Evolutionary conservation across 2,797 vertebrate species (phyloP), one percentile per base, ranked within the genome.

Genomic region (Carapus acus): DNA sequence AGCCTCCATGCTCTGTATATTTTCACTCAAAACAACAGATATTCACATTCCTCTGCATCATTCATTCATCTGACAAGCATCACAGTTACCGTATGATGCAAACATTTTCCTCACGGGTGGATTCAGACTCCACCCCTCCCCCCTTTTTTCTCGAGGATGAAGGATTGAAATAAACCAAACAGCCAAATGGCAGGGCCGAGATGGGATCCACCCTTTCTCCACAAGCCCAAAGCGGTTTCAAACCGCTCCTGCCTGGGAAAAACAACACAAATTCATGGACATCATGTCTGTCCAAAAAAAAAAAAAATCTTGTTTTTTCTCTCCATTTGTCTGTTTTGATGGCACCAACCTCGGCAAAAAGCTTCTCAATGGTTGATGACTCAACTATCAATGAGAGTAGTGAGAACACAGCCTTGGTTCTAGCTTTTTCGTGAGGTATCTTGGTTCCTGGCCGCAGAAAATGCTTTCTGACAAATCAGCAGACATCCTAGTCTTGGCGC

Each of bases 1-100:
- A 81, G 74, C 77, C 66, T 80, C 77, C 42, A 36, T 53, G 65
- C 61, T 53, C 37, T 31, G 0, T 73, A 27, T 85, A 68, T 81
- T 83, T 84, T 79, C 67, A 78, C 63, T 64, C 64, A 78, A 83
- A 84, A 85, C 82, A 84, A 78, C 65, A 74, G 71, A 77, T 81
- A 76, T 73, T 75, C 71, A 78, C 75, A 80, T 79, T 71, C 71
- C 54, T 1, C 58, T 18, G 52, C 67, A 54, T 71, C 54, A 57
- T 70, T 68, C 71, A 48, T 78, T 81, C 73, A 74, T 79, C 67
- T 73, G 73, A 81, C 70, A 69, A 47, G 58, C 58, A 67, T 79
- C 64, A 66, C 55, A 64, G 65, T 62, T 58, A 37, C 54, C 61
- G 45, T 52, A 73, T 75, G 77, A 84, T 70, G 66, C 74, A 77